Conservation (phyloP, 2,888 invertebrate genomes). For the Cephalotes varians region DNA sequence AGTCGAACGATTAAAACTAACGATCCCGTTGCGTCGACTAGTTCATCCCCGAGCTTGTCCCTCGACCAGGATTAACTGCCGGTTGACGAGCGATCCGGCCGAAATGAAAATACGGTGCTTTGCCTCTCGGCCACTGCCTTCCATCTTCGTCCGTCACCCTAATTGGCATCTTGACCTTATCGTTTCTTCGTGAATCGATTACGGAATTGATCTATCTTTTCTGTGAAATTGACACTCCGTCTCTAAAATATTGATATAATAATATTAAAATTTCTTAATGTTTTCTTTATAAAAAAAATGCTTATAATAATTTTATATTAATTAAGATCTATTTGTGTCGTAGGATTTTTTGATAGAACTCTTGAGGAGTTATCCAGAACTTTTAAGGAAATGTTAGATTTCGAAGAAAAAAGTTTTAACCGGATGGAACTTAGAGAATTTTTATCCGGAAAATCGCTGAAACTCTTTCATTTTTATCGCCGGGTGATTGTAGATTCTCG, state of each 20-base stretch:
- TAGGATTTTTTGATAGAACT: neutral
- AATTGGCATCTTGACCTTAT: conserved; percentile 61
- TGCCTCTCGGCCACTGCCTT: conserved; percentile 38
- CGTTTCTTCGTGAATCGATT: conserved; percentile 54
- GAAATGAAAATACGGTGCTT: conserved; percentile 65
- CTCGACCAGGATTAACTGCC: conserved; percentile 72
- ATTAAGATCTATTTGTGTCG: neutral
- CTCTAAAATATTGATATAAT: neutral
- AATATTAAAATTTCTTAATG: too few species aligned
- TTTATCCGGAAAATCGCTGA: neutral
- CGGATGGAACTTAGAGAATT: neutral
- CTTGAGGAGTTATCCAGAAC: neutral
- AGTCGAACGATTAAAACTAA: conserved; percentile 79
- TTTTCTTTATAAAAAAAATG: neutral
- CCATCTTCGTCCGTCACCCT: conserved; percentile 51
- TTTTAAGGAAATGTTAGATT: neutral
- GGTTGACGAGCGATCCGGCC: conserved; percentile 73
- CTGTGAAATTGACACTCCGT: neutral
- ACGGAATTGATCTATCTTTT: neutral
- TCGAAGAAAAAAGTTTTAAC: conserved; percentile 25
- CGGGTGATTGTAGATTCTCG: neutral
- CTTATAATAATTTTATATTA: neutral
- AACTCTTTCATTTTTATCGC: conserved; percentile 10
- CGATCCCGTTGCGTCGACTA: conserved; percentile 73
- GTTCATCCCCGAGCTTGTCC: conserved; percentile 63